Conservation (phyloP, 2,888 invertebrate species). For the Andricus quercusramuli region DNA sequence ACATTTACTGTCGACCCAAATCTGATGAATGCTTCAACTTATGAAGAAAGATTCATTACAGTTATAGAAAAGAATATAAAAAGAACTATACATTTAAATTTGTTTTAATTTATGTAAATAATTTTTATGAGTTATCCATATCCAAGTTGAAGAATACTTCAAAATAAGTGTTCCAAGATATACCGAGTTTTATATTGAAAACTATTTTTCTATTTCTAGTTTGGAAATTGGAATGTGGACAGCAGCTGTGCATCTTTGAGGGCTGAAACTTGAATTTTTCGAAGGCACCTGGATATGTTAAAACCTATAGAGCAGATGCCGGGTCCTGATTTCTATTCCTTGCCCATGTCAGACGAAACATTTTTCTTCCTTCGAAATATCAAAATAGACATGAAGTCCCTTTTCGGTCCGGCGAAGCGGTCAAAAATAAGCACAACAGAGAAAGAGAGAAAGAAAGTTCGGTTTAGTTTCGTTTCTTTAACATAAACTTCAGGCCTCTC, state of each 20-base stretch:
- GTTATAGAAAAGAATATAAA: background rate
- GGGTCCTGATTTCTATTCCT: background rate
- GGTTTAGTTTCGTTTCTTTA: background rate
- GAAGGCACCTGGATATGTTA: background rate
- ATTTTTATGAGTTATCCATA: background rate
- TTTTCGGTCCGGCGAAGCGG: background rate
- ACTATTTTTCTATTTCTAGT: background rate
- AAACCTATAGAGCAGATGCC: background rate
- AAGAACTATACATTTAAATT: background rate
- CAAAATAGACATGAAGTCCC: background rate
- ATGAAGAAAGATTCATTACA: background rate
- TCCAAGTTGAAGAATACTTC: background rate
- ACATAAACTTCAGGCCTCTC: background rate
- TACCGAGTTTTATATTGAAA: background rate
- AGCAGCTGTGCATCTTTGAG: constrained; percentile 2
- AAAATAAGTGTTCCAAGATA: background rate
- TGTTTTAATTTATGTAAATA: background rate
- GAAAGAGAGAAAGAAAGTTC: constrained; percentile 3
- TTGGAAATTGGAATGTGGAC: background rate
- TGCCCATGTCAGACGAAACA: background rate
- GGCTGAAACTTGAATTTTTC: background rate
- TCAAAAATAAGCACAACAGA: background rate
- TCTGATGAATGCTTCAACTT: background rate
- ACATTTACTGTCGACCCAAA: constrained; percentile 11
- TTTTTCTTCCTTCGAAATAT: background rate